These are phyloP conservation scores for Drosophila kurseongensis DNA, from an alignment of 1,140 invertebrate species.

Conservation along the genomic window DNA sequence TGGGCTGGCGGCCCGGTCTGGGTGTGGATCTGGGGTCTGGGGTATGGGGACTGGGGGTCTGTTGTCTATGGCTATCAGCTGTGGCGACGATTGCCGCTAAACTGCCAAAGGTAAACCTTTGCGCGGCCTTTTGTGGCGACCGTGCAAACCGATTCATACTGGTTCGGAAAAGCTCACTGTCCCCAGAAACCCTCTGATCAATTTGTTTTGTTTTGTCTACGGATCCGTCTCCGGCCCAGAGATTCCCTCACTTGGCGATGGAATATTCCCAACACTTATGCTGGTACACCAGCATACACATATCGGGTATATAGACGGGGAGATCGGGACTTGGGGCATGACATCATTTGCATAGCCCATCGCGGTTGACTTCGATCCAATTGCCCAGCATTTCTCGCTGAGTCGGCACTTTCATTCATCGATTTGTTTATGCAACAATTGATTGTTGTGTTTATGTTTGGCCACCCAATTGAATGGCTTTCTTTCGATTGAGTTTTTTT, in stretches of 20 bases:
- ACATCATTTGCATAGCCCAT: conserved; percentile 67
- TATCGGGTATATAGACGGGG: not conserved
- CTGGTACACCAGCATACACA: conserved; percentile 36
- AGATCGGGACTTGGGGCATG: conserved; percentile 17
- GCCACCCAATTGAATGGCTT: conserved; percentile 37
- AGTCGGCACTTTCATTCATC: conserved; percentile 48
- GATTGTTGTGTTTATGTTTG: conserved; percentile 47
- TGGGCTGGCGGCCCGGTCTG: not conserved
- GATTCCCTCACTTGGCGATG: conserved; percentile 40
- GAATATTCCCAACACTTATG: conserved; percentile 74
- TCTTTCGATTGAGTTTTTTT: conserved; percentile 19
- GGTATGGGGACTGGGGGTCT: conserved; percentile 1
- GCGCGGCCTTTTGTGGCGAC: conserved; percentile 18
- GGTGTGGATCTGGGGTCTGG: conserved; percentile 7
- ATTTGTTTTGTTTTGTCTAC: conserved; percentile 52
- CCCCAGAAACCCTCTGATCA: conserved; percentile 47
- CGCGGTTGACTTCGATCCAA: conserved; percentile 13
- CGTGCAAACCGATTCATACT: conserved; percentile 26
- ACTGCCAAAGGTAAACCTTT: conserved; percentile 26
- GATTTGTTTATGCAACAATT: conserved; percentile 54
- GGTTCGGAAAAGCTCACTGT: conserved; percentile 20
- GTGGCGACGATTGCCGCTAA: conserved; percentile 7
- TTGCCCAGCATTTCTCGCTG: conserved; percentile 30
- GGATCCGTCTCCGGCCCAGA: not conserved
- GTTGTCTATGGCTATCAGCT: conserved; percentile 35